Evolutionary conservation across 2,888 invertebrate species (phyloP), one percentile per base, ranked within the genome.

Genomic region (Fragum sueziense): DNA sequence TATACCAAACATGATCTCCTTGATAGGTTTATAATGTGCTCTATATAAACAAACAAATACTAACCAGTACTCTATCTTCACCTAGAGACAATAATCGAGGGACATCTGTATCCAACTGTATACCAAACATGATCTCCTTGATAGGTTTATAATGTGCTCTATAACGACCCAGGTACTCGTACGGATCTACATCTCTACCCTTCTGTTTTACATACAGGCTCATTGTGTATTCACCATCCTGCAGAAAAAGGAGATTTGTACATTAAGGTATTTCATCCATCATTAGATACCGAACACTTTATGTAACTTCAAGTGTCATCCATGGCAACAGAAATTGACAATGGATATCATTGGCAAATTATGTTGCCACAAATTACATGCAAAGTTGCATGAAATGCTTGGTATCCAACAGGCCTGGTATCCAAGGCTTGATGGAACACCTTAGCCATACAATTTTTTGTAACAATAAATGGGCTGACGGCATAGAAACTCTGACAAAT

Each of bases 71-170:
- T 82, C 93, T 86, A 84, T 93, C 93, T 74, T 91, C 89, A 22
- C 93, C 93, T 2, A 93, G 85, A 2, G 93, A 91, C 34, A 93
- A 70, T 3, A 93, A 86, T 14, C 93, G 84, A 0, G 92, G 92
- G 34, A 84, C 77, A 70, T 90, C 88, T 14, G 91, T 85, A 81
- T 93, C 93, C 0, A 92, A 88, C 37, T 92, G 90, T 22, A 90
- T 76, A 9, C 92, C 93, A 88, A 93, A 93, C 79, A 92, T 84
- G 9, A 93, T 78, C 74, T 92, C 91, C 52, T 88, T 86, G 77
- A 93, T 93, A 7, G 89, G 88, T 75, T 93, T 93, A 85, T 93
- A 93, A 84, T 93, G 93, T 37, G 93, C 92, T 22, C 92, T 81
- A 86, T 93, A 90, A 20, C 93, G 87, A 0, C 93, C 93, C 11